Conservation (phyloP, 2,797 vertebrate genomes). For the Thalassophryne amazonica region DNA sequence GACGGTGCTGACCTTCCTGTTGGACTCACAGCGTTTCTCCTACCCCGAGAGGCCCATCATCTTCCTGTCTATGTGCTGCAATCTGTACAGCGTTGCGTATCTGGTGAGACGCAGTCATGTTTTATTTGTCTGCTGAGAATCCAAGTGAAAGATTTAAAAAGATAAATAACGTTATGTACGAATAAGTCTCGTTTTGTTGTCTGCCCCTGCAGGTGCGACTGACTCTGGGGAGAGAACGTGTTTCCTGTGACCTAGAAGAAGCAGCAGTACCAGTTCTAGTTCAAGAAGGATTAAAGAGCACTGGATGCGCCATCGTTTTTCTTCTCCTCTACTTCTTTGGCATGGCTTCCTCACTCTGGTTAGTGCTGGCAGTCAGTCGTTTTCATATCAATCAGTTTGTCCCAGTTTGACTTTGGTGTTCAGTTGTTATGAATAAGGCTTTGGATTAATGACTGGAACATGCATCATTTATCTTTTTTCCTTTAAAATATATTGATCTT, state of each 20-base stretch:
- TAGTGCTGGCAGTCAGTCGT: slow-evolving; percentile 34
- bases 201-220: slow-evolving; percentile 77
- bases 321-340: slow-evolving; percentile 99
- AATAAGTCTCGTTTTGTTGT: background rate
- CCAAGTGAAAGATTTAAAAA: background rate
- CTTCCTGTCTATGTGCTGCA: slow-evolving; percentile 99
- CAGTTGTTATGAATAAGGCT: slow-evolving; percentile 16
- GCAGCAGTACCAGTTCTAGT: slow-evolving; percentile 92
- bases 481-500: slow-evolving; percentile 35
- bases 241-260: slow-evolving; percentile 97
- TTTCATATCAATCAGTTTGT: slow-evolving; percentile 27
- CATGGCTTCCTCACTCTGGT: slow-evolving; percentile 99
- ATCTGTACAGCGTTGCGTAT: slow-evolving; percentile 98
- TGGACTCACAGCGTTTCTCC: slow-evolving; percentile 95
- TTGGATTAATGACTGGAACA: slow-evolving; percentile 50
- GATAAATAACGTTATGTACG: background rate
- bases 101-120: slow-evolving; percentile 70
- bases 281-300: slow-evolving; percentile 98
- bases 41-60: slow-evolving; percentile 98
- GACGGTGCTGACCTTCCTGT: slow-evolving; percentile 94
- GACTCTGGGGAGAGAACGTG: slow-evolving; percentile 94
- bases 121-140: background rate
- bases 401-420: slow-evolving; percentile 29
- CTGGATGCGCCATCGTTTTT: slow-evolving; percentile 98
- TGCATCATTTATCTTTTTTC: slow-evolving; percentile 59